Conservation (phyloP, 2,888 invertebrate genomes). For the Microdon myrmicae region DNA sequence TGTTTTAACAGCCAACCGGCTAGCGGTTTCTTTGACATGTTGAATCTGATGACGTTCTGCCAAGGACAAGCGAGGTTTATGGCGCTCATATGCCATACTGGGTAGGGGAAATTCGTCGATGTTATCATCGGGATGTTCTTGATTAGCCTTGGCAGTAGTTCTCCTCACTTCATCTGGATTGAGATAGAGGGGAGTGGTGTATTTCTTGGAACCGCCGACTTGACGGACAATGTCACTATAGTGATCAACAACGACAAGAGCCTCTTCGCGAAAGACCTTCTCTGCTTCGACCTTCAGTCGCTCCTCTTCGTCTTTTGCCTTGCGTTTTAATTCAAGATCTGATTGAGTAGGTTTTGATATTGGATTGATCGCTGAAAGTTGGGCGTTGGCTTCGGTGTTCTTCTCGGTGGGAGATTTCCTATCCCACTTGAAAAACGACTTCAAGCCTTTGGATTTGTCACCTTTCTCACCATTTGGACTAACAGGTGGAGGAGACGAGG, state of each 20-base stretch:
- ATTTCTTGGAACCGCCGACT: conserved; percentile 70
- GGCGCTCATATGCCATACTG: conserved; percentile 49
- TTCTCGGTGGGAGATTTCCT: conserved; percentile 60
- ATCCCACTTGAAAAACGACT: conserved; percentile 63
- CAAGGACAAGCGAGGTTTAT: conserved; percentile 62
- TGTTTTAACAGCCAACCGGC: conserved; percentile 56
- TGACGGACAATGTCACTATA: conserved; percentile 83
- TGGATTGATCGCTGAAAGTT: conserved; percentile 6
- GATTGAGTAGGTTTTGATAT: neutral
- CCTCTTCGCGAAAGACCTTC: conserved; percentile 70
- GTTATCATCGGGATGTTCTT: conserved; percentile 53
- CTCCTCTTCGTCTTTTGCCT: conserved; percentile 60
- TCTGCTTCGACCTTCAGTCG: conserved; percentile 59
- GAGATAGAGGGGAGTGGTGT: conserved; percentile 70
- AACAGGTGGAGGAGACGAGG: conserved; percentile 10
- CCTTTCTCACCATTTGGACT: conserved; percentile 40
- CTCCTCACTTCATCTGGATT: conserved; percentile 73
- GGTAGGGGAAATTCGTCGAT: conserved; percentile 50
- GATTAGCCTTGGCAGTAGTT: conserved; percentile 70
- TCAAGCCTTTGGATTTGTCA: conserved; percentile 61
- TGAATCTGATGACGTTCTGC: conserved; percentile 62
- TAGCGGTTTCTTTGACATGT: conserved; percentile 60
- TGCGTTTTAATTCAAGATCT: conserved; percentile 65
- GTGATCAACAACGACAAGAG: conserved; percentile 79
- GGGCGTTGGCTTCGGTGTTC: conserved; percentile 59